Evolutionary conservation across 2,797 vertebrate genomes (phyloP), one percentile per base, ranked within the genome.

Genomic region (Dermochelys coriacea): DNA sequence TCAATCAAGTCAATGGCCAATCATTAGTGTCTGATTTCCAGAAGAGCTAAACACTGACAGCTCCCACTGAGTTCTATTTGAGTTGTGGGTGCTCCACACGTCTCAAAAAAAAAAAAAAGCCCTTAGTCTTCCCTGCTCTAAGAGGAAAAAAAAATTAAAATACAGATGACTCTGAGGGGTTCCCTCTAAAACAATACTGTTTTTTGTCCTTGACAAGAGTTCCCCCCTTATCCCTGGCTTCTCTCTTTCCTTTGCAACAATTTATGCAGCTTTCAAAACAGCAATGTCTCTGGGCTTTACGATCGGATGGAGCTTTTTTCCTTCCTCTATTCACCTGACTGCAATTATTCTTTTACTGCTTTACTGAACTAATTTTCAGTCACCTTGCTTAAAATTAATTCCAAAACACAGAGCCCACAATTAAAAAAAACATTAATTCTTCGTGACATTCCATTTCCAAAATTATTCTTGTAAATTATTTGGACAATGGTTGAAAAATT

Each of bases 311-410:
- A 51, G 59, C 19, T 86, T 88, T 75, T 47, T 77, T 15, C 74
- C 93, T 96, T 94, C 90, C 87, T 93, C 74, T 80, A 88, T 82
- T 45, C 91, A 93, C 90, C 92, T 97, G 90, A 94, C n/a, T 88
- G 31, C 85, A 84, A 93, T 96, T 93, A 95, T 84, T 82, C 54
- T 92, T 93, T 96, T 94, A 92, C 59, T n/a, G 79, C 91, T 92
- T 96, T 94, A 93, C 78, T 87, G 90, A 97, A 94, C 91, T 93
- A 92, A 93, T 94, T 97, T 97, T 93, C 96, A 96, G 83, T 92
- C 89, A 92, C 94, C 88, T 90, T 93, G 93, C n/a, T 55, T 45
- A 96, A 97, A 96, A 94, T 59, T 1, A 95, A 91, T 96, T 95
- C 83, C 59, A 94, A 94, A 84, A 89, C 75, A 78, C 49, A 92